Base-by-base conservation (phyloP, 1,140 invertebrate species). In the Popillia japonica region DNA sequence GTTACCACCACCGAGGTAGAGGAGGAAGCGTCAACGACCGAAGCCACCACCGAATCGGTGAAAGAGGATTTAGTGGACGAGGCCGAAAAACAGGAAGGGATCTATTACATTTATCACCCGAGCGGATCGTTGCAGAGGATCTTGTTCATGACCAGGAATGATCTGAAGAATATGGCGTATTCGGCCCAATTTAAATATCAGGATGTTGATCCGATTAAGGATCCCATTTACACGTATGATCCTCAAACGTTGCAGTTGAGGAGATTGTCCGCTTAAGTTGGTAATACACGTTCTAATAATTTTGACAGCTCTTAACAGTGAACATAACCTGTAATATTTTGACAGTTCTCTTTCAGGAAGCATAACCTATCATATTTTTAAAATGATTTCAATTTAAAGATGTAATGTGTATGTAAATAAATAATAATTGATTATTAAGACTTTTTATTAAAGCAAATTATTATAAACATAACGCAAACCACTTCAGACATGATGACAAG, bases 61-160 rank as follows among this genome's bases (percentile, higher is more conserved):
- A 64, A 61, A 77, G 27, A 79, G 77, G 14, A 74, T 41, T 22
- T 22, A 40, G 20, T 76, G 10, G 76, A 82, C 44, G 68, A 55
- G 23, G 68, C 40, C 3, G 72, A 79, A 75, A 59, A 79, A 40
- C 83, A 88, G 48, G 73, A 84, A 44, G 89, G 89, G 14, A 86
- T 89, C 27, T 90, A 90, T 82, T 90, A 88, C 82, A 84, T 90
- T 7, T 88, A 89, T 10, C 86, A 90, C 79, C 89, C 89, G 6
- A 87, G 87, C 79, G 89, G 89, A 9, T 82, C 87, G 40, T 83
- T 90, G 3, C 89, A 90, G 76, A 87, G 86, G 48, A 87, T 90
- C 6, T 85, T 85, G n/a, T 90, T 90, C 81, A 81, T 87, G 20
- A 89, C 88, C 44, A 85, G 85, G 6, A 85, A 89, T 77, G 86